Percentiles rank a stretch among this genome's conserved stretches.
phyloP scores from a whole-genome alignment of 1,140 invertebrate genomes.

The Dufourea novaeangliae region DNA sequence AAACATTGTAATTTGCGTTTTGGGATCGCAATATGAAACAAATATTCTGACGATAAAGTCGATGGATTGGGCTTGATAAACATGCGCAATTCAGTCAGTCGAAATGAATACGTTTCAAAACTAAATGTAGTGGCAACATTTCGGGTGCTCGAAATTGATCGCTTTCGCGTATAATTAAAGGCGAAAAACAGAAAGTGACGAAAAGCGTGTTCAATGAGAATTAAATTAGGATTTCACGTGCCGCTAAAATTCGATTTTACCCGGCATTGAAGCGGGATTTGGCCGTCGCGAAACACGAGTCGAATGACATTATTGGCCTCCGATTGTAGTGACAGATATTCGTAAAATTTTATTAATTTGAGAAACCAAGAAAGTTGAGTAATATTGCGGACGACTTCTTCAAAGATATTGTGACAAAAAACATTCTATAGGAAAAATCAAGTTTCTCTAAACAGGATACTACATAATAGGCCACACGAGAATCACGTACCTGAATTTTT shows the following conservation, averaged over 20 bases:
- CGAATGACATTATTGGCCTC: slow-evolving; percentile 18
- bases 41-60: slow-evolving; percentile 2
- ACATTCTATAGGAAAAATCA: too few species aligned
- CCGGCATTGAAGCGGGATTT: slow-evolving; percentile 17
- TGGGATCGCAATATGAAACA: too few species aligned
- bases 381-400: too few species aligned
- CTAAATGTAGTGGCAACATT: background rate
- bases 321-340: too few species aligned
- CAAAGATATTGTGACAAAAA: too few species aligned
- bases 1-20: too few species aligned
- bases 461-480: too few species aligned
- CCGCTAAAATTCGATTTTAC: background rate
- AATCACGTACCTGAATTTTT: too few species aligned
- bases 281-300: background rate
- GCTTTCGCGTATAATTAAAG: slow-evolving; percentile 1
- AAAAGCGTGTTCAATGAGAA: background rate
- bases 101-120: background rate
- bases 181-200: background rate
- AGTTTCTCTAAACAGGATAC: too few species aligned
- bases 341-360: too few species aligned
- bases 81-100: background rate
- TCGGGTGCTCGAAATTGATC: background rate
- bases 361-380: too few species aligned
- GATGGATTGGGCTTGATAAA: background rate
- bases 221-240: slow-evolving; percentile 7